phyloP scores from a whole-genome alignment of 1,140 invertebrate species.

The Drosophila navojoa region DNA sequence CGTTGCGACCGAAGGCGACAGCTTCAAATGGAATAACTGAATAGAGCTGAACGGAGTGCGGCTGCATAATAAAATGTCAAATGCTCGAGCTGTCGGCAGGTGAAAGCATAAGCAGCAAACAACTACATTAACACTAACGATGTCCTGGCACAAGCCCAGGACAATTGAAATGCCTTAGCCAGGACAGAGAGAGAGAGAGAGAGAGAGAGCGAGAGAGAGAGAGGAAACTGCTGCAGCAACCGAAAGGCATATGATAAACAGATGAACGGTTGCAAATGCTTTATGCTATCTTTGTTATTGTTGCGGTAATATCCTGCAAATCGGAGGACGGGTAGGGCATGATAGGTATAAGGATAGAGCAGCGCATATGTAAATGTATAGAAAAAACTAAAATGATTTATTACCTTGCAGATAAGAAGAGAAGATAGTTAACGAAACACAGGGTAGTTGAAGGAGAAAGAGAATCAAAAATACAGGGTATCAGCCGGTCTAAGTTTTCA shows the following conservation, averaged over 20 bases:
- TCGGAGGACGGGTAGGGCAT: not conserved
- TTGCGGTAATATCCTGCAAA: not conserved
- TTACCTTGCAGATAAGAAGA: too few relatives aligned
- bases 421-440: too few relatives aligned
- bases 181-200: not conserved
- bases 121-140: slow-evolving; percentile 36
- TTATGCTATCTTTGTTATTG: not conserved
- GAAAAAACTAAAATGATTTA: too few relatives aligned
- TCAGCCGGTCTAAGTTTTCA: not conserved
- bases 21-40: slow-evolving; percentile 66
- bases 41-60: slow-evolving; percentile 32
- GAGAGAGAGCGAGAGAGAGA: not conserved
- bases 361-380: too few relatives aligned
- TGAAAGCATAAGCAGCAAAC: slow-evolving; percentile 36
- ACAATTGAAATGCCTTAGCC: not conserved
- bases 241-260: slow-evolving; percentile 26
- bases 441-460: too few relatives aligned
- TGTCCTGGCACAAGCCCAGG: slow-evolving; percentile 4
- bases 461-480: not conserved
- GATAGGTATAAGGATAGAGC: too few relatives aligned
- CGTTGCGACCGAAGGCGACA: slow-evolving; percentile 29
- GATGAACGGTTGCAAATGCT: slow-evolving; percentile 26
- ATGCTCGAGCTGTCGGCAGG: slow-evolving; percentile 30
- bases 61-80: slow-evolving; percentile 38
- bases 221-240: not conserved